phyloP scores from a whole-genome alignment of 1,140 invertebrate genomes.

The Cydia splendana region DNA sequence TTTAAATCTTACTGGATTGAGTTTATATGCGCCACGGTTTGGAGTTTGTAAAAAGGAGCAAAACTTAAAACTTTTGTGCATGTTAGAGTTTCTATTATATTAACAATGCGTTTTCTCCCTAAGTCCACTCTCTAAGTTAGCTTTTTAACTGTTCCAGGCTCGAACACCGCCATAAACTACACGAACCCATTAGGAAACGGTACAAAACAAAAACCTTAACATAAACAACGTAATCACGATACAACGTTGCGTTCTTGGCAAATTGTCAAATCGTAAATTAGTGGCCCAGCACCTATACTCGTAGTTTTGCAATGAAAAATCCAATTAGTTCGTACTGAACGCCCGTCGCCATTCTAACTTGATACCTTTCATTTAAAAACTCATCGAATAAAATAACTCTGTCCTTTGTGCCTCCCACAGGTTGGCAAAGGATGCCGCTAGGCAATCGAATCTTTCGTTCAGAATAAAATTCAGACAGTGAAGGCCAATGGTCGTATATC shows the following conservation, averaged over 20 bases:
- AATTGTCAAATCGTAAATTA: constrained; percentile 33
- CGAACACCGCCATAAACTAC: neutral
- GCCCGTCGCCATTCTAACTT: constrained; percentile 4
- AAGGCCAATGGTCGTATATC: constrained; percentile 21
- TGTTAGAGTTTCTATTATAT: neutral
- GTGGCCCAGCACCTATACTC: constrained; percentile 21
- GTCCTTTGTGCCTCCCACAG: neutral
- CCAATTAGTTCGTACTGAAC: constrained; percentile 26
- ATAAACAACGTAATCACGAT: constrained; percentile 23
- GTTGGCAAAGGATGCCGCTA: neutral
- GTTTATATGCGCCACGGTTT: too few relatives aligned
- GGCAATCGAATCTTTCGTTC: neutral
- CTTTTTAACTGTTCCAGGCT: neutral
- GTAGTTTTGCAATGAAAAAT: constrained; percentile 33
- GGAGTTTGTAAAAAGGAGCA: too few relatives aligned
- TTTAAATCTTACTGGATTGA: too few relatives aligned
- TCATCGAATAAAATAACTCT: neutral
- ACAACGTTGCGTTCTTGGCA: constrained; percentile 21
- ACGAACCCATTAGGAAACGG: constrained; percentile 11
- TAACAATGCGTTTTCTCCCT: neutral
- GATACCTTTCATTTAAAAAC: neutral
- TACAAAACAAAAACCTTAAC: constrained; percentile 21
- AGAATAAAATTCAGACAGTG: neutral
- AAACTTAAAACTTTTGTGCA: too few relatives aligned
- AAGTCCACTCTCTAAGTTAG: neutral